Evolutionary conservation across 2,888 invertebrate genomes (phyloP), one percentile per base, ranked within the genome.

Genomic region (Kuschelorhynchus macadamiae): DNA sequence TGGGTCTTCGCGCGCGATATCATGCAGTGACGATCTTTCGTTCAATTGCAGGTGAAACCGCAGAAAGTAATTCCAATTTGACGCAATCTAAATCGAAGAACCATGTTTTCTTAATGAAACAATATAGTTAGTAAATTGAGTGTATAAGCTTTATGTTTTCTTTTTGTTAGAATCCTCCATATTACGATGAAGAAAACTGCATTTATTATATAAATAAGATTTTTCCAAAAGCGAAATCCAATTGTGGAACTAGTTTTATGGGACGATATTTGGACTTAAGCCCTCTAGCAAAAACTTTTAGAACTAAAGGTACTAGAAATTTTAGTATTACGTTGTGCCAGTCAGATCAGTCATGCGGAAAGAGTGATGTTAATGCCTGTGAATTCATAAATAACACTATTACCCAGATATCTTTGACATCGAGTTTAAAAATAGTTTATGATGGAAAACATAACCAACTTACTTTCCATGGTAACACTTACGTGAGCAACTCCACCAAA

Each of bases 291-390:
- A 25, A 39, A n/a, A 21, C 41, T 8, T 71, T 59, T 36, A 36
- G 21, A 21, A 44, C 70, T 8, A n/a, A 25, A n/a, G 52, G 53
- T 8, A 14, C 32, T 1, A 53, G 44, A 56, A 70, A 67, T 56
- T 72, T 72, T 60, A 72, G 68, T 25, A 49, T 72, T 21, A 41
- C 30, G 30, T 17, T 72, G 17, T 67, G 70, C 32, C 53, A 32
- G 8, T 8, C 47, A 32, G 62, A 61, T 20, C 25, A 56, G 12
- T 11, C 33, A 11, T 70, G 72, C 36, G 16, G 14, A 1, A 8
- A 30, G 14, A n/a, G 5, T 20, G 52, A 60, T 39, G 41, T 49
- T 25, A 42, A 49, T 39, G 59, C 65, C 12, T 72, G 72, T 50
- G 57, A 64, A 41, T 41, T 52, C 16, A 42, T 8, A 3, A 33